Base-by-base conservation (phyloP, 2,888 invertebrate genomes). In the Meganola albula region DNA sequence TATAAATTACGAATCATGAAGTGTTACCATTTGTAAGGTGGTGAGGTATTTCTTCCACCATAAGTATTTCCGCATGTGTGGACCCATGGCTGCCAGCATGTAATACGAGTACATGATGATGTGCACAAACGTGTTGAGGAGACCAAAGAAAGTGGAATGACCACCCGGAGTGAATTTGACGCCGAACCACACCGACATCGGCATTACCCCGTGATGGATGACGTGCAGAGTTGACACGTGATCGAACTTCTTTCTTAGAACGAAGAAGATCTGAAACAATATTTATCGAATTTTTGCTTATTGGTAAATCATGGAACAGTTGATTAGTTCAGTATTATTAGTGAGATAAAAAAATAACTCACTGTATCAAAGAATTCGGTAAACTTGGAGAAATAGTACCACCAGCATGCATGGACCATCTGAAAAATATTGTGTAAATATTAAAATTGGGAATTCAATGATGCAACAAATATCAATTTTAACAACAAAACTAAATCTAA, bases 11-110 rank as follows among this genome's bases (percentile, higher is more conserved):
- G 14, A 8, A 10, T 24, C 12, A 26, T 78, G n/a, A n/a, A n/a
- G n/a, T n/a, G n/a, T 83, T 74, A 94, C 94, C 93, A 97, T 96
- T 87, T 97, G 97, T 58, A 97, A 88, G 29, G 91, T 91, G 12
- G 97, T 97, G 67, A 97, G 90, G 78, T 97, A 96, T 70, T 92
- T 95, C 87, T 97, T 97, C 97, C 97, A 97, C 97, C 97, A 97
- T 44, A 97, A 88, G 71, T 92, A 97, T 60, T 90, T 92, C 75
- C 94, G 93, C 74, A 94, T 89, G 30, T 89, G 87, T 4, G 97
- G 97, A 37, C 98, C 97, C 82, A 97, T 88, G 16, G 97, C 97
- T 27, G 97, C 91, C 63, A 97, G 80, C 87, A 98, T 88, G 69
- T 97, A 97, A 86, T 98, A 98, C 3, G 91, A 87, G 83, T 98